Percentiles rank a stretch among this genome's conserved stretches.
These are phyloP conservation scores for Panagrolaimus sp. DNA, from an alignment of 1,140 invertebrate genomes.

Conservation along the genomic window DNA sequence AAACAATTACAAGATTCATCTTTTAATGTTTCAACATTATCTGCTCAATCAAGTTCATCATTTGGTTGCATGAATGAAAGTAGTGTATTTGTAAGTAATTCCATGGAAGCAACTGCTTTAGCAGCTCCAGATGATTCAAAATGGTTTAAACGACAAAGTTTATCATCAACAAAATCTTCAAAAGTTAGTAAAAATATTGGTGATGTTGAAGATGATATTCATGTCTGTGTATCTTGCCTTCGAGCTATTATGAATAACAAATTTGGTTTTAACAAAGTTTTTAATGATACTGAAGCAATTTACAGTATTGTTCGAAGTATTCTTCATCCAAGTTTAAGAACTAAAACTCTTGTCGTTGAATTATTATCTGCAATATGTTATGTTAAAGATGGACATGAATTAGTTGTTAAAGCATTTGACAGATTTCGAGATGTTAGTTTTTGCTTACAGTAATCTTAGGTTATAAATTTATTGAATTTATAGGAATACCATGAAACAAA, in stretches of 20 bases:
- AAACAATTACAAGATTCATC: slow-evolving; percentile 37
- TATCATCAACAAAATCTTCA: background rate
- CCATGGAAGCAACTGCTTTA: background rate
- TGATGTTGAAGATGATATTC: slow-evolving; percentile 90
- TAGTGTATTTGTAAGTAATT: background rate
- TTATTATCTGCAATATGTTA: slow-evolving; percentile 83
- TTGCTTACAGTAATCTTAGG: background rate
- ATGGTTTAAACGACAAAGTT: slow-evolving; percentile 8
- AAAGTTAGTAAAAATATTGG: slow-evolving; percentile 7
- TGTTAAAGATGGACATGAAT: slow-evolving; percentile 94
- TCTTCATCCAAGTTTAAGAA: slow-evolving; percentile 90
- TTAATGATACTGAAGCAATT: slow-evolving; percentile 92
- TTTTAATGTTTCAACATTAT: background rate
- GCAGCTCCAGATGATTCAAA: background rate
- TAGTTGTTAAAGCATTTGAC: slow-evolving; percentile 91
- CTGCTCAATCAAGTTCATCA: background rate
- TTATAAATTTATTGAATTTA: slow-evolving; percentile 6
- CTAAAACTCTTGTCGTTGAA: slow-evolving; percentile 91
- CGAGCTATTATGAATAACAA: slow-evolving; percentile 99
- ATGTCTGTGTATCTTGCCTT: slow-evolving; percentile 97
- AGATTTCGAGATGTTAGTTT: slow-evolving; percentile 79
- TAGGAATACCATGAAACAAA: slow-evolving; percentile 68
- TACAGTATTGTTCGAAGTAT: slow-evolving; percentile 94
- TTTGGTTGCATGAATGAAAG: slow-evolving; percentile 12
- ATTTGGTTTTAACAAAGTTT: slow-evolving; percentile 98